These are phyloP conservation scores for Agrotis exclamationis DNA, from an alignment of 2,888 invertebrate genomes.

Conservation along the genomic window DNA sequence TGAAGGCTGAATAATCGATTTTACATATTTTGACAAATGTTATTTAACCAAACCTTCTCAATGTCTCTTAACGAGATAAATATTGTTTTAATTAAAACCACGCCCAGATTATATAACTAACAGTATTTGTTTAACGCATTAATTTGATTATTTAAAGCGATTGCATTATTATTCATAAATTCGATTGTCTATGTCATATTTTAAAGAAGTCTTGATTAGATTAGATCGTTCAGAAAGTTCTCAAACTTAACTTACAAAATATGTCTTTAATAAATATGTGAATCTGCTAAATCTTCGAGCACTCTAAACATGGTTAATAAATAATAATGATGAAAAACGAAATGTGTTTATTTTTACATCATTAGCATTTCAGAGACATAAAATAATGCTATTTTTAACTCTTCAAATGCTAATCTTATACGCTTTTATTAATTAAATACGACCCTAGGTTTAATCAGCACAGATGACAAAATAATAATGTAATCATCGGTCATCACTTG, in stretches of 20 bases:
- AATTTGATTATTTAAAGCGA: conserved; percentile 31
- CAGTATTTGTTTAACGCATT: conserved; percentile 30
- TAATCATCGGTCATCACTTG: not conserved
- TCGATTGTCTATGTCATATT: conserved; percentile 11
- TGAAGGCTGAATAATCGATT: too few species aligned
- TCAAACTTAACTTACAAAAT: too few species aligned
- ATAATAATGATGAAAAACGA: too few species aligned
- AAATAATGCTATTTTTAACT: not conserved
- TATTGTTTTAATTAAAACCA: conserved; percentile 33
- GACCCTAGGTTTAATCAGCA: not conserved
- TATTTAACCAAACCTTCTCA: conserved; percentile 15
- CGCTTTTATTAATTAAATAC: not conserved
- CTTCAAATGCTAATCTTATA: not conserved
- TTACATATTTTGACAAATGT: not conserved
- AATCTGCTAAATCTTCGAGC: too few species aligned
- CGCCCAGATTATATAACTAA: conserved; percentile 34
- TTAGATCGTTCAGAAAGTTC: not conserved
- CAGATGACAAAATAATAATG: conserved; percentile 15
- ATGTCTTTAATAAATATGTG: too few species aligned
- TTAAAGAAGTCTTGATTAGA: not conserved
- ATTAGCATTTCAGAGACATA: too few species aligned
- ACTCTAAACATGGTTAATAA: not conserved
- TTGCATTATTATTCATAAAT: conserved; percentile 34
- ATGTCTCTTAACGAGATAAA: conserved; percentile 29
- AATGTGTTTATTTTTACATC: not conserved